These are phyloP conservation scores for Labia minor DNA, from an alignment of 2,888 invertebrate species.

Conservation along the genomic window DNA sequence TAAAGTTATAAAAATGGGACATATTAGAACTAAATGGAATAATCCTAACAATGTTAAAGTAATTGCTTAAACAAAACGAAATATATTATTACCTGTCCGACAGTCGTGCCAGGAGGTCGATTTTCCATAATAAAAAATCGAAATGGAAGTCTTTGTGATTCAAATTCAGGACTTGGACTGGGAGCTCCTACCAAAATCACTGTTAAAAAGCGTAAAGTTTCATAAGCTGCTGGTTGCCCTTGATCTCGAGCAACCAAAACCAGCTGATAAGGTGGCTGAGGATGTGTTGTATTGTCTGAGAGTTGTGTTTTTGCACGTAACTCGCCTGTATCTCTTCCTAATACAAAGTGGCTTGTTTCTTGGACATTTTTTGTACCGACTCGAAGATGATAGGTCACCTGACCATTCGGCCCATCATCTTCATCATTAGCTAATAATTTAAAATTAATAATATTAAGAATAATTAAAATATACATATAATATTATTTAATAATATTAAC, in stretches of 20 bases:
- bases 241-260: conserved; percentile 73
- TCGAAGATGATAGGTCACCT: conserved; percentile 72
- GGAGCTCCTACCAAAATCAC: conserved; percentile 68
- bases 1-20: too few species aligned
- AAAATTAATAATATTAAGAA: too few species aligned
- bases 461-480: background rate
- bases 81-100: conserved; percentile 41
- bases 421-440: conserved; percentile 54
- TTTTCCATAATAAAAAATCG: conserved; percentile 64
- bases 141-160: conserved; percentile 43
- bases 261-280: conserved; percentile 41
- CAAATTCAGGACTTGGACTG: conserved; percentile 69
- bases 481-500: background rate
- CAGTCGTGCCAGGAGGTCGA: conserved; percentile 46
- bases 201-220: conserved; percentile 61
- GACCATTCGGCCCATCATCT: conserved; percentile 73
- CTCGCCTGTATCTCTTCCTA: conserved; percentile 69
- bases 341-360: conserved; percentile 70
- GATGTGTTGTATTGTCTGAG: conserved; percentile 31
- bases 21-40: too few species aligned
- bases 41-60: too few species aligned
- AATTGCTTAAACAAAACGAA: too few species aligned
- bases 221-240: conserved; percentile 68
- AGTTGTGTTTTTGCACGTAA: conserved; percentile 65
- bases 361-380: conserved; percentile 63